phyloP scores from a whole-genome alignment of 2,888 invertebrate genomes.

The Ommatoiulus sabulosus region DNA sequence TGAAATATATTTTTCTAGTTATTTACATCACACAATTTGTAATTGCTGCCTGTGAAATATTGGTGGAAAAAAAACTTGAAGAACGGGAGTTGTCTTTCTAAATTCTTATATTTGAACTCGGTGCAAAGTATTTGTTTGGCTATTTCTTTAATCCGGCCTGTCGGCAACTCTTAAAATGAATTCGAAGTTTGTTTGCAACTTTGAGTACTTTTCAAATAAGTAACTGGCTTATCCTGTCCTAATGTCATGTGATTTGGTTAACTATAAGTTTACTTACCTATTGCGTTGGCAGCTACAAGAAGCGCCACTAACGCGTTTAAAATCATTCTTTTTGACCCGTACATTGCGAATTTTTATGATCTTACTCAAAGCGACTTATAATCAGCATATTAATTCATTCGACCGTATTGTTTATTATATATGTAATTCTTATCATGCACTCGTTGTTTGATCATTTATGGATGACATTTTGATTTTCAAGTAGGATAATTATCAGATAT shows the following conservation, averaged over 20 bases:
- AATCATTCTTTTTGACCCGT: not conserved
- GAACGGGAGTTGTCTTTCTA: too few relatives aligned
- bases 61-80: too few relatives aligned
- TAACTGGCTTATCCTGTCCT: not conserved
- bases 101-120: too few relatives aligned
- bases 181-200: not conserved
- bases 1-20: too few relatives aligned
- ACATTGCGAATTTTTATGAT: not conserved
- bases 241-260: not conserved
- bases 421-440: not conserved
- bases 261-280: not conserved
- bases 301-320: not conserved
- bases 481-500: not conserved
- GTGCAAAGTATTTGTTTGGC: too few relatives aligned
- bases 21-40: too few relatives aligned
- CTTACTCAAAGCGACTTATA: not conserved
- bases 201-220: not conserved
- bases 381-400: not conserved
- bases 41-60: too few relatives aligned
- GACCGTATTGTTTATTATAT: not conserved
- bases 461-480: not conserved
- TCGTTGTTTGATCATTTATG: not conserved
- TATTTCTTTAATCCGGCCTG: not conserved
- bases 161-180: too few relatives aligned
- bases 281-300: not conserved